These are phyloP conservation scores for Monochamus alternatus DNA, from an alignment of 2,888 invertebrate genomes.

Conservation along the genomic window DNA sequence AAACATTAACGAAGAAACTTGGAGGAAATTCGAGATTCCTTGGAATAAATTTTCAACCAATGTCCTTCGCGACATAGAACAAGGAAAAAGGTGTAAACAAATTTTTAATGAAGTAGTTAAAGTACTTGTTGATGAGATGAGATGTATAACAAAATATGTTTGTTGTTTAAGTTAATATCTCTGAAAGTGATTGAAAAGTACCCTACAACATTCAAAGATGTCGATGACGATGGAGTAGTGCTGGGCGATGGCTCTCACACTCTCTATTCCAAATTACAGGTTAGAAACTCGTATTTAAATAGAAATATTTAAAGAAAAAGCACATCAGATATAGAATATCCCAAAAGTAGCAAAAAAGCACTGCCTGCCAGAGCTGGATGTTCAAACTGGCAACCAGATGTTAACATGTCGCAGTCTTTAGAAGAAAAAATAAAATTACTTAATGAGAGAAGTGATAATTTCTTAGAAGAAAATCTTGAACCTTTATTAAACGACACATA, in stretches of 20 bases:
- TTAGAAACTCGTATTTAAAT: too few relatives aligned
- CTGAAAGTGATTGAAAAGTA: background rate
- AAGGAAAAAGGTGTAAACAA: background rate
- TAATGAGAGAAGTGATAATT: too few relatives aligned
- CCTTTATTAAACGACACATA: too few relatives aligned
- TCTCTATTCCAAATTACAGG: too few relatives aligned
- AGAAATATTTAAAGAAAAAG: too few relatives aligned
- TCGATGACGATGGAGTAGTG: slow-evolving; percentile 18
- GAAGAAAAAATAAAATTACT: too few relatives aligned
- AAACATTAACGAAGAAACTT: background rate
- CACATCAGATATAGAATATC: too few relatives aligned
- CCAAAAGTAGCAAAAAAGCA: too few relatives aligned
- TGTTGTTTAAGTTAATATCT: background rate
- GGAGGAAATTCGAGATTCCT: background rate
- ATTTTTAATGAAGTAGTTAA: background rate
- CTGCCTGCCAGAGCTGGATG: too few relatives aligned
- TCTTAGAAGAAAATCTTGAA: too few relatives aligned
- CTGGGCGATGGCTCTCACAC: slow-evolving; percentile 4
- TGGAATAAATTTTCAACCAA: background rate
- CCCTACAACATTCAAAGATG: slow-evolving; percentile 14
- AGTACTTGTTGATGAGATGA: background rate
- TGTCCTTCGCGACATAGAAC: background rate
- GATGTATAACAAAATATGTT: background rate
- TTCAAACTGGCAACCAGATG: too few relatives aligned
- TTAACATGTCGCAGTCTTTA: too few relatives aligned